These are phyloP conservation scores for Trissolcus brochymenae DNA, from an alignment of 2,888 invertebrate genomes.

Conservation along the genomic window DNA sequence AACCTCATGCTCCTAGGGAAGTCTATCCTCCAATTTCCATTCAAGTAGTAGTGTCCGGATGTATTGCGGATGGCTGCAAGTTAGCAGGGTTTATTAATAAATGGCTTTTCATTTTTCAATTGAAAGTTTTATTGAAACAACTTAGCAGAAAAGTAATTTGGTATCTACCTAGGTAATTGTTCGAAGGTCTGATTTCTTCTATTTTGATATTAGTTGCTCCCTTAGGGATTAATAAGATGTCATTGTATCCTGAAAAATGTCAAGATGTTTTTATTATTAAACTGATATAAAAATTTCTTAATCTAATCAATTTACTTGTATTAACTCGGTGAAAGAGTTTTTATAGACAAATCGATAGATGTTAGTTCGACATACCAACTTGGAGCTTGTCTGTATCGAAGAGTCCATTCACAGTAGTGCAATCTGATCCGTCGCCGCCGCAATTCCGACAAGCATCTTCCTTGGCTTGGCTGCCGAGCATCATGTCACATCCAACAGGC, in stretches of 20 bases:
- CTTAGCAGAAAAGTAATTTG: background rate
- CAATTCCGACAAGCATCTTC: constrained; percentile 95
- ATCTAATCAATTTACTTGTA: background rate
- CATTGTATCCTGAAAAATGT: constrained; percentile 87
- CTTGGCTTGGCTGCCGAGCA: constrained; percentile 89
- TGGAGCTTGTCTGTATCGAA: constrained; percentile 85
- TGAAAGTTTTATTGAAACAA: background rate
- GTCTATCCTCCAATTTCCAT: constrained; percentile 96
- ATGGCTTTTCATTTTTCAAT: background rate
- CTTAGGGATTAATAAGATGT: constrained; percentile 91
- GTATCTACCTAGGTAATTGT: constrained; percentile 88
- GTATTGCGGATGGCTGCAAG: constrained; percentile 88
- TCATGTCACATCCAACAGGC: constrained; percentile 96
- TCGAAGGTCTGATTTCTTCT: constrained; percentile 87
- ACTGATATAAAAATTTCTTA: background rate
- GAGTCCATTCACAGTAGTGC: constrained; percentile 85
- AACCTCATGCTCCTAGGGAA: constrained; percentile 88
- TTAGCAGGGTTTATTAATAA: constrained; percentile 2
- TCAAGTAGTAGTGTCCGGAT: constrained; percentile 90
- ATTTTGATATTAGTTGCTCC: constrained; percentile 95
- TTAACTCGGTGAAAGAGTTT: constrained; percentile 13
- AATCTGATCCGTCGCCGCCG: constrained; percentile 93
- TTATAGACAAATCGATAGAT: constrained; percentile 1
- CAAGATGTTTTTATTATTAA: background rate
- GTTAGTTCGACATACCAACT: constrained; percentile 79